These are phyloP conservation scores for Drosophila orosa DNA, from an alignment of 1,140 invertebrate species.

Conservation along the genomic window DNA sequence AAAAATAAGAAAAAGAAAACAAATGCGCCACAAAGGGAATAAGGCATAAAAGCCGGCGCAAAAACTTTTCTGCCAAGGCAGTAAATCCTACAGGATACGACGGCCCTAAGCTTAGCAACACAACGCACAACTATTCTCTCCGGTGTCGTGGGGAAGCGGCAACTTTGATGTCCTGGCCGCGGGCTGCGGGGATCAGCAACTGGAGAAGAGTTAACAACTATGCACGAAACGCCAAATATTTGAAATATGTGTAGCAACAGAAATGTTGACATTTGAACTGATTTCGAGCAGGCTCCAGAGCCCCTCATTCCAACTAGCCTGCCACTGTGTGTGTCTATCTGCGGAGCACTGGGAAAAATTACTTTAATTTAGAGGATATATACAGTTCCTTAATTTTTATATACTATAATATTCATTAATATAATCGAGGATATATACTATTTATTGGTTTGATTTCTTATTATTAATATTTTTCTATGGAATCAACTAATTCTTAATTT, in stretches of 20 bases:
- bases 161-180: constrained; percentile 61
- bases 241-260: constrained; percentile 68
- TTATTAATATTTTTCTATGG: constrained; percentile 4
- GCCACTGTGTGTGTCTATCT: constrained; percentile 12
- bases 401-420: neutral
- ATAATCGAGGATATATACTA: neutral
- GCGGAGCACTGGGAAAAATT: neutral
- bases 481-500: constrained; percentile 1
- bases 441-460: neutral
- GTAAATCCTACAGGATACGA: constrained; percentile 57
- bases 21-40: constrained; percentile 63
- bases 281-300: constrained; percentile 22
- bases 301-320: constrained; percentile 1
- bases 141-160: constrained; percentile 50
- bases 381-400: neutral
- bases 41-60: constrained; percentile 60
- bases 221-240: constrained; percentile 67
- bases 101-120: constrained; percentile 55
- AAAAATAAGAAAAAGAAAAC: constrained; percentile 23
- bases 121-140: constrained; percentile 63
- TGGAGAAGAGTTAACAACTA: constrained; percentile 55
- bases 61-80: constrained; percentile 54
- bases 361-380: neutral
- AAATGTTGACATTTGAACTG: constrained; percentile 54
- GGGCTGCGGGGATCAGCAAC: constrained; percentile 9